Conservation (phyloP, 92 coral and sea anemone genomes). For the Anthopleura xanthogrammica region DNA sequence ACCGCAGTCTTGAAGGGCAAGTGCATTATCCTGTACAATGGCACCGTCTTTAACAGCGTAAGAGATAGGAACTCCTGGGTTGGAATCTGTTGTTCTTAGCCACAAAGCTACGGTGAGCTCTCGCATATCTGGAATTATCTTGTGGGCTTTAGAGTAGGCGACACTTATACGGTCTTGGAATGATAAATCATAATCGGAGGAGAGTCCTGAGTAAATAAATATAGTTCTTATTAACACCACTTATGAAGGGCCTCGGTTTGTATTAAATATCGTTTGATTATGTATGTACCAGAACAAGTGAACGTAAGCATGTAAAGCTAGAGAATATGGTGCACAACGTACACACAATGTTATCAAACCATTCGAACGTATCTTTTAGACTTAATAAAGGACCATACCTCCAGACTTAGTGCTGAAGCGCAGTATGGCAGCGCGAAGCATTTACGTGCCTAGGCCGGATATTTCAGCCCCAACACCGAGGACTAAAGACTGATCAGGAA, state of each 20-base stretch:
- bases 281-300: too few relatives aligned
- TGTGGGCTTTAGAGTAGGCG: constrained; percentile 47
- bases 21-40: constrained; percentile 72
- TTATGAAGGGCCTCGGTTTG: too few relatives aligned
- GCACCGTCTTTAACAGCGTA: constrained; percentile 56
- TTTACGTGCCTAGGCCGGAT: neutral
- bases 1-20: constrained; percentile 70
- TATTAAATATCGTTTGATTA: too few relatives aligned
- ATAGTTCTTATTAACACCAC: neutral
- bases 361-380: too few relatives aligned
- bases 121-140: constrained; percentile 55
- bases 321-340: too few relatives aligned
- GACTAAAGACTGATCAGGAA: too few relatives aligned
- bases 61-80: constrained; percentile 68
- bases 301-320: too few relatives aligned
- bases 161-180: constrained; percentile 51
- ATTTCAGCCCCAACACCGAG: too few relatives aligned
- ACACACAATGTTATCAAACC: too few relatives aligned
- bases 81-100: constrained; percentile 68
- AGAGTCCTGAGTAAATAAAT: constrained; percentile 41
- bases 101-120: constrained; percentile 65
- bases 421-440: neutral
- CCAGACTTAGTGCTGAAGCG: too few relatives aligned
- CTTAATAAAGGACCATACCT: neutral
- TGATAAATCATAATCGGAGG: constrained; percentile 68